These are phyloP conservation scores for Botia almorhae DNA, from an alignment of 2,797 vertebrate species.

Conservation along the genomic window DNA sequence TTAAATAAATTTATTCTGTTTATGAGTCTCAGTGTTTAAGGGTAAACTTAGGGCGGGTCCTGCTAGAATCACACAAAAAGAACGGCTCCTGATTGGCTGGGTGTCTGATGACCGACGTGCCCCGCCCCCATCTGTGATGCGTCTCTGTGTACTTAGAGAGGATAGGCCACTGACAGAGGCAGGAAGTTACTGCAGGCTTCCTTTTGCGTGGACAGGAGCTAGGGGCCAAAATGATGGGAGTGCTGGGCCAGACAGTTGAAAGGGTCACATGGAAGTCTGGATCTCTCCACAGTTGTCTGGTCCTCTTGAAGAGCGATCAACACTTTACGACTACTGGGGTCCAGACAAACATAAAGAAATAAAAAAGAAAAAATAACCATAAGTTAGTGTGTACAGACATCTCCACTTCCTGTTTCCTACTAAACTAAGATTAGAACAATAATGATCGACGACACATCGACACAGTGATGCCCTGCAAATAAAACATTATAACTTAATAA, in stretches of 20 bases:
- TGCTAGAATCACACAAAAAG: conserved; percentile 23
- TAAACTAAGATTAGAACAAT: neutral
- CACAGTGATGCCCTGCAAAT: neutral
- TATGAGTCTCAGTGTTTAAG: conserved; percentile 49
- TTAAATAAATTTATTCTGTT: conserved; percentile 52
- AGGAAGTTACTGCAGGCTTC: neutral
- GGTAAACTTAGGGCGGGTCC: conserved; percentile 38
- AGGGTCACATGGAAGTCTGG: conserved; percentile 83
- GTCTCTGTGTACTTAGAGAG: conserved; percentile 17
- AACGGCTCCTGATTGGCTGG: conserved; percentile 35
- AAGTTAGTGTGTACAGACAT: neutral
- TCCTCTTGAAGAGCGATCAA: conserved; percentile 78
- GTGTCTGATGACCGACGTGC: neutral
- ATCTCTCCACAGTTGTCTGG: conserved; percentile 78
- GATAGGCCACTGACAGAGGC: neutral
- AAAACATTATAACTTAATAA: neutral
- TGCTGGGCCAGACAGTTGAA: conserved; percentile 85
- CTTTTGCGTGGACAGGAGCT: conserved; percentile 59
- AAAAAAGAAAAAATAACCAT: conserved; percentile 39
- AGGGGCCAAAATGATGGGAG: conserved; percentile 79
- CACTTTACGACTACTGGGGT: conserved; percentile 84
- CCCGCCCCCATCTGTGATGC: conserved; percentile 1
- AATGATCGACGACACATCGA: neutral
- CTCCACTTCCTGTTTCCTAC: neutral
- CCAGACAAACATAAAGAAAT: conserved; percentile 58